A percentile compares a stretch with the other conserved stretches of the same genome.
Evolutionary conservation across 2,797 vertebrate genomes (phyloP).

Genomic region (Phaenicophaeus curvirostris): DNA sequence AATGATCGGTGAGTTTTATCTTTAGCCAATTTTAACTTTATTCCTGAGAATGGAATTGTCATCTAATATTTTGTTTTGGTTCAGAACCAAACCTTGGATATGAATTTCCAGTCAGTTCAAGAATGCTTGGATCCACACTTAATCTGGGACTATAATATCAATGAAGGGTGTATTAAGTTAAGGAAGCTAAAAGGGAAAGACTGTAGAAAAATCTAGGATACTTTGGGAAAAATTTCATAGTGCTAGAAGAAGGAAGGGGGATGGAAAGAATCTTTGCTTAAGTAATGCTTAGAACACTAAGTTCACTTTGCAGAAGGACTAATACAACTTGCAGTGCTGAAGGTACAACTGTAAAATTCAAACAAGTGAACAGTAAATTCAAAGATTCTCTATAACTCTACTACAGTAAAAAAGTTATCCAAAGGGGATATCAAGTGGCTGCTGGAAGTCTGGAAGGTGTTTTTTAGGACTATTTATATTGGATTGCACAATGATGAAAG

Average conservation of each 20-base stretch:
- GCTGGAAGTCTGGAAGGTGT: slow-evolving; percentile 4
- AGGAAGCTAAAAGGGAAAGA: neutral
- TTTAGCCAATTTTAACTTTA: neutral
- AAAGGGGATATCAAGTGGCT: neutral
- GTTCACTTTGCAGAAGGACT: neutral
- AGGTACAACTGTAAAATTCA: neutral
- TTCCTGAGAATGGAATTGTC: neutral
- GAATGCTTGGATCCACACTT: neutral
- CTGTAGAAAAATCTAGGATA: neutral
- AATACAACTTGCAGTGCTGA: neutral
- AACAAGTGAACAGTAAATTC: neutral
- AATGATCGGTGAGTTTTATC: neutral
- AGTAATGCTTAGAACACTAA: neutral
- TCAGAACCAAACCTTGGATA: neutral
- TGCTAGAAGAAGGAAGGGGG: neutral
- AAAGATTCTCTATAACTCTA: neutral
- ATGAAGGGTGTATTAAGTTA: neutral
- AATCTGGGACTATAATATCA: neutral
- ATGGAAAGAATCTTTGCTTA: neutral
- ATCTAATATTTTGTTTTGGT: neutral
- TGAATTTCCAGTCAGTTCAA: neutral
- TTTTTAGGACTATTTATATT: neutral
- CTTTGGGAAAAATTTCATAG: neutral
- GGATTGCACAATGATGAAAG: neutral
- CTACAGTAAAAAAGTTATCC: neutral